Evolutionary conservation across 2,888 invertebrate species (phyloP).

Genomic region (Sisyra nigra): DNA sequence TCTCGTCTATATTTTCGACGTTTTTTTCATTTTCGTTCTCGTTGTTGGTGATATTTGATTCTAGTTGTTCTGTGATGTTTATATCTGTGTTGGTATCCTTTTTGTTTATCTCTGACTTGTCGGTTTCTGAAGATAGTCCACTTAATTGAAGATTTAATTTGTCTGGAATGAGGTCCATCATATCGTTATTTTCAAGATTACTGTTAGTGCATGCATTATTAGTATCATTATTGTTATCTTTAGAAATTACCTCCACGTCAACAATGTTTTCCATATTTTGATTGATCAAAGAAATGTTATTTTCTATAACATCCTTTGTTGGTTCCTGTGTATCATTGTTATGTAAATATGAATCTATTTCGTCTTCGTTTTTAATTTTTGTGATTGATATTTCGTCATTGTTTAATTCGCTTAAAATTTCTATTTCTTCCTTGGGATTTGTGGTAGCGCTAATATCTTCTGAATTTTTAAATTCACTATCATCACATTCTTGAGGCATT

Average conservation of each 20-base stretch:
- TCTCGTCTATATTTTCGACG: too few relatives aligned
- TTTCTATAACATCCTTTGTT: slow-evolving; percentile 4
- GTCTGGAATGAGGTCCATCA: background rate
- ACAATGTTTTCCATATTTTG: background rate
- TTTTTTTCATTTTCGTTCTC: too few relatives aligned
- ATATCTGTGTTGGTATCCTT: background rate
- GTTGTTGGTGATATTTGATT: slow-evolving; percentile 3
- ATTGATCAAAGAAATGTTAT: background rate
- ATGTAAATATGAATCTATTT: background rate
- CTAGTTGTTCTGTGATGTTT: slow-evolving; percentile 3
- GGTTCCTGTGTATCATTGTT: background rate
- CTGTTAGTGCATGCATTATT: background rate
- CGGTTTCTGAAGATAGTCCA: background rate
- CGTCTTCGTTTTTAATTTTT: background rate
- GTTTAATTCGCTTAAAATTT: too few relatives aligned
- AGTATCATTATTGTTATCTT: slow-evolving; percentile 3
- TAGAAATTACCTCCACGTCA: background rate
- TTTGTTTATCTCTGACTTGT: background rate
- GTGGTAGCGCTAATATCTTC: background rate
- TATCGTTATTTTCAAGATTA: slow-evolving; percentile 1
- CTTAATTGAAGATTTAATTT: too few relatives aligned
- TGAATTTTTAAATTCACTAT: background rate
- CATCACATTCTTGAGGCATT: background rate
- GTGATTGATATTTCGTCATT: background rate
- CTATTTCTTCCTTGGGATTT: too few relatives aligned